Base-by-base conservation (phyloP, 1,140 invertebrate genomes). In the Capitella teleta region DNA sequence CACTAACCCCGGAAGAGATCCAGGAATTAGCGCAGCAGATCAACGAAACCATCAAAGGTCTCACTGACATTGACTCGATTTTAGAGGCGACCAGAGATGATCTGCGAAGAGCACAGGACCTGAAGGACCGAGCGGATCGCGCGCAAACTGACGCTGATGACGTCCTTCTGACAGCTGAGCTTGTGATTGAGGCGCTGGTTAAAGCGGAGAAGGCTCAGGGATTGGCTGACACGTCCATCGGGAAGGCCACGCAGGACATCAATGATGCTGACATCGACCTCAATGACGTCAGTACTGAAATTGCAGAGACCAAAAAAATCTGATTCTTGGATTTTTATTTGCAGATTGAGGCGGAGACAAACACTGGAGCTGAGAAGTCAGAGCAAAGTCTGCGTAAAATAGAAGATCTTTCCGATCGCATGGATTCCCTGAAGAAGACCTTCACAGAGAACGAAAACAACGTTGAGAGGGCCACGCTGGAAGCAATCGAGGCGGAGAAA, bases 31-130 rank as follows among this genome's bases (percentile, higher is more conserved):
- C 90, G 2, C 74, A 80, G 32, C 76, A 85, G 58, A 96, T 97
- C 46, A 86, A 88, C 61, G 73, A 80, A 16, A 89, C 88, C 5
- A 85, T 95, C 5, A 79, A 80, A 2, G 84, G 84, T 6, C 71
- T 96, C 4, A 90, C 85, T 26, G 81, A 96, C 64, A 91, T 93
- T 49, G 87, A 95, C 59, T 77, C 78, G 51, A 96, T 96, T 59
- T 81, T 96, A 32, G 75, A 77, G 21, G 90, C 84, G 41, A 96
- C 93, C 0, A 78, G 79, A 44, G 79, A 80, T 26, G 86, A 92
- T 70, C 70, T 92, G 40, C 70, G 76, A 23, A 71, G 74, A 55
- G 90, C 90, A 0, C 79, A 84, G 57, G 59, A 74, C 5, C 73
- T 95, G 0, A 88, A 91, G 63, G 68, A 77, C 47, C 76, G 78